Percentiles rank a stretch among this genome's conserved stretches.
Evolutionary conservation across 2,888 invertebrate species (phyloP).

Genomic region (Mesoligia furuncula): DNA sequence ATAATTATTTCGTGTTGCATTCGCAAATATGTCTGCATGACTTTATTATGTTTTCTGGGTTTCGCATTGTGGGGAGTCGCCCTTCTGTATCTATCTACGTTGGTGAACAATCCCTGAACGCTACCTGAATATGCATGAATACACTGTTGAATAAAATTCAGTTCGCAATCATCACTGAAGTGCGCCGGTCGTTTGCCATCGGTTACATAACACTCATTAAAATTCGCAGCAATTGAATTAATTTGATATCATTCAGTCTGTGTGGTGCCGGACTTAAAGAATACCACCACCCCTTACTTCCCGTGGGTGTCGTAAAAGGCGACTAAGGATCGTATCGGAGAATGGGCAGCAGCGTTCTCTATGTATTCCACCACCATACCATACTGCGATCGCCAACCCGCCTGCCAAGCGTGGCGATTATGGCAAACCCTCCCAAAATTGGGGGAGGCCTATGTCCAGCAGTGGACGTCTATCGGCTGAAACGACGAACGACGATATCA

Average conservation of each 20-base stretch:
- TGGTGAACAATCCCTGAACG: slow-evolving; percentile 28
- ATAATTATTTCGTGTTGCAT: neutral
- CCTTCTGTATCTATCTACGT: slow-evolving; percentile 16
- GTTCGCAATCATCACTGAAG: slow-evolving; percentile 48
- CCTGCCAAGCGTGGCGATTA: too few relatives aligned
- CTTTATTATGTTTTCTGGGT: neutral
- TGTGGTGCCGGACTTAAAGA: too few relatives aligned
- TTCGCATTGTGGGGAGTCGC: neutral
- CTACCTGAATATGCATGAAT: slow-evolving; percentile 58
- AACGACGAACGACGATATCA: too few relatives aligned
- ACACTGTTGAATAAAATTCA: slow-evolving; percentile 47
- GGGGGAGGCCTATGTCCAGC: too few relatives aligned
- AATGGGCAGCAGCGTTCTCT: too few relatives aligned
- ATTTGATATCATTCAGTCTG: slow-evolving; percentile 10
- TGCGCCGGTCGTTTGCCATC: slow-evolving; percentile 33
- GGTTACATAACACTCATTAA: slow-evolving; percentile 22
- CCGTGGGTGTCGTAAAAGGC: too few relatives aligned
- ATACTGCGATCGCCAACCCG: too few relatives aligned
- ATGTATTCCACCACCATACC: too few relatives aligned
- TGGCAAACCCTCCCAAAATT: too few relatives aligned
- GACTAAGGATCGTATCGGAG: too few relatives aligned
- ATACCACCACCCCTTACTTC: too few relatives aligned
- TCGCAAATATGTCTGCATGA: neutral
- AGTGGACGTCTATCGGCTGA: too few relatives aligned
- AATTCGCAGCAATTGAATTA: slow-evolving; percentile 27